A percentile compares a stretch with the other conserved stretches of the same genome.
Conservation (phyloP, 2,888 invertebrate genomes). For the Ommatoiulus sabulosus region DNA sequence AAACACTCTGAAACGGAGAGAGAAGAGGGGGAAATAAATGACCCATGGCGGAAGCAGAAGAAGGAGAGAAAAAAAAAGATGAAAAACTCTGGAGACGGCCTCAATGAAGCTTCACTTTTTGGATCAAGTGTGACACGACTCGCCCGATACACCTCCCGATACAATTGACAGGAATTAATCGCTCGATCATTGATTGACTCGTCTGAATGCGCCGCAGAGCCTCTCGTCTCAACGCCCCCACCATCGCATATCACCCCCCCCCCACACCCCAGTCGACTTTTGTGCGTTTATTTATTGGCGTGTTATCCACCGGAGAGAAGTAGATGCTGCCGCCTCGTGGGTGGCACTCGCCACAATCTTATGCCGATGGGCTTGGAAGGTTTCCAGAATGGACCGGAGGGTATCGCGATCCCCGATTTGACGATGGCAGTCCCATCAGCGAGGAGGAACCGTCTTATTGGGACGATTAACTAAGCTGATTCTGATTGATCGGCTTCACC, state of each 20-base stretch:
- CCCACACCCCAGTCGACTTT: not conserved
- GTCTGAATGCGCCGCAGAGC: conserved; percentile 37
- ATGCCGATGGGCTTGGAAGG: not conserved
- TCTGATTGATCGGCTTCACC: not conserved
- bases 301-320: not conserved
- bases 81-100: conserved; percentile 25
- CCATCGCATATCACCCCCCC: not conserved
- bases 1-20: not conserved
- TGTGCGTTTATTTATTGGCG: not conserved
- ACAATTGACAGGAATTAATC: conserved; percentile 52
- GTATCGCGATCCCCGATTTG: not conserved
- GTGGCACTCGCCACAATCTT: not conserved
- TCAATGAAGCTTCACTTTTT: not conserved
- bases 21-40: not conserved
- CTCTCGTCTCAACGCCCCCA: not conserved
- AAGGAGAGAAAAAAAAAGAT: not conserved
- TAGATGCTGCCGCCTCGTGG: not conserved
- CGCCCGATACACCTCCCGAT: conserved; percentile 26
- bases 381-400: not conserved
- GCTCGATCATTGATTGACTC: conserved; percentile 50
- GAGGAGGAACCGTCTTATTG: not conserved
- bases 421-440: not conserved
- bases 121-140: conserved; percentile 5
- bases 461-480: not conserved
- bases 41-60: conserved; percentile 25